phyloP scores from a whole-genome alignment of 2,797 vertebrate genomes.

The Geotrypetes seraphini region DNA sequence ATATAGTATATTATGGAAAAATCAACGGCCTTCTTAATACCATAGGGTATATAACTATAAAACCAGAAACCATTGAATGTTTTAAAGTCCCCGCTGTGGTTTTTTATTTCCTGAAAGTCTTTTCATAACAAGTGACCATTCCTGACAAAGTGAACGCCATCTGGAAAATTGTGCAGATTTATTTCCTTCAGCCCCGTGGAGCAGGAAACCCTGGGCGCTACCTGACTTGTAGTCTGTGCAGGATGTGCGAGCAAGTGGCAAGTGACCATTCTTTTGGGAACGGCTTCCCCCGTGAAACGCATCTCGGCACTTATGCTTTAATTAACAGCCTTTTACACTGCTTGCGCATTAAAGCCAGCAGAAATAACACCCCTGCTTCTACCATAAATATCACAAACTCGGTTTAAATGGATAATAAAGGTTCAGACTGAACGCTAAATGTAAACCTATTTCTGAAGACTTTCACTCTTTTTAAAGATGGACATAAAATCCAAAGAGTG shows the following conservation, averaged over 20 bases:
- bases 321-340: slow-evolving; percentile 53
- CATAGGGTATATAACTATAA: no score
- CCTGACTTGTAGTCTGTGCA: slow-evolving; percentile 37
- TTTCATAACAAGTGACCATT: slow-evolving; percentile 10
- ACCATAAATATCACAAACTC: slow-evolving; percentile 32
- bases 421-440: slow-evolving; percentile 32
- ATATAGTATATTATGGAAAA: no score
- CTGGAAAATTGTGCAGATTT: slow-evolving; percentile 26
- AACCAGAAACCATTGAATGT: no score
- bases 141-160: slow-evolving; percentile 28
- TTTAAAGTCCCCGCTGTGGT: slow-evolving; percentile 11
- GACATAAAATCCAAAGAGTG: slow-evolving; percentile 37
- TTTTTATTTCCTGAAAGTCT: slow-evolving; percentile 14
- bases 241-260: slow-evolving; percentile 45
- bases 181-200: slow-evolving; percentile 13
- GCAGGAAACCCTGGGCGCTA: slow-evolving; percentile 34
- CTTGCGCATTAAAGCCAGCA: slow-evolving; percentile 35
- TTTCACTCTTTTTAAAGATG: slow-evolving; percentile 38
- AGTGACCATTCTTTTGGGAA: slow-evolving; percentile 48
- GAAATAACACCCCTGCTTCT: slow-evolving; percentile 27
- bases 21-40: no score
- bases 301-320: slow-evolving; percentile 40
- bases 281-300: slow-evolving; percentile 42
- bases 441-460: slow-evolving; percentile 39
- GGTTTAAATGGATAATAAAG: slow-evolving; percentile 41